Conservation (phyloP, 2,113 vertebrate species). For the Eurypyga helias region DNA sequence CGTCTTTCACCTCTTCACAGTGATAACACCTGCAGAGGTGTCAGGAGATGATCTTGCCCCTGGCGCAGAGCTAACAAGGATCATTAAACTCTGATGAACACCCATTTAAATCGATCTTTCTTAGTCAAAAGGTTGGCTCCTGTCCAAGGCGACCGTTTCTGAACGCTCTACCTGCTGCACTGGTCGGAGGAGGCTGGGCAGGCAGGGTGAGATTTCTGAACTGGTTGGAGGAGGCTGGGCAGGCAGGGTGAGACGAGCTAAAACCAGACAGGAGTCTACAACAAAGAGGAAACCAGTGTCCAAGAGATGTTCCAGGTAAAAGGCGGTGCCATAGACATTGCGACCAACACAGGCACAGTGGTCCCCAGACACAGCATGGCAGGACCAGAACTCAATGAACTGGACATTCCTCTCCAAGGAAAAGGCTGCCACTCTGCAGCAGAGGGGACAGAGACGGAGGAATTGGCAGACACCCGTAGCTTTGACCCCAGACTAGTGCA, state of each 20-base stretch:
- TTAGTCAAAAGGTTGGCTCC: background rate
- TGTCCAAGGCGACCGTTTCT: background rate
- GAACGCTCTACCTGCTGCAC: rapidly evolving
- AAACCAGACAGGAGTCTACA: background rate
- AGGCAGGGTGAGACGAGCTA: background rate
- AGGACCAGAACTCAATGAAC: background rate
- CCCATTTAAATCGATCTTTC: constrained; percentile 30
- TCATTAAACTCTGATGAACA: constrained; percentile 58
- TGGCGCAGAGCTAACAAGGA: background rate
- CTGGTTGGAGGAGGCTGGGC: rapidly evolving
- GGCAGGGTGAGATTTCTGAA: background rate
- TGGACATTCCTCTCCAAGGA: background rate
- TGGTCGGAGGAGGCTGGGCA: background rate
- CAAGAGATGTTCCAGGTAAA: background rate
- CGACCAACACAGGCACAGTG: rapidly evolving
- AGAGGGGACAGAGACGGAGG: background rate
- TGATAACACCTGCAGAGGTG: background rate
- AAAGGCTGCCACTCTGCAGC: background rate
- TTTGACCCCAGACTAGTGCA: background rate
- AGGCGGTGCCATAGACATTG: rapidly evolving
- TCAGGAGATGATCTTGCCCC: constrained; percentile 1
- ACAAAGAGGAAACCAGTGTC: background rate
- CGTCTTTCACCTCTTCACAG: background rate
- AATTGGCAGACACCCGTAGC: background rate
- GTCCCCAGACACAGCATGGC: background rate